A percentile compares a stretch with the other conserved stretches of the same genome.
Conservation (phyloP, 2,113 vertebrate species). For the Irena cyanogastra region DNA sequence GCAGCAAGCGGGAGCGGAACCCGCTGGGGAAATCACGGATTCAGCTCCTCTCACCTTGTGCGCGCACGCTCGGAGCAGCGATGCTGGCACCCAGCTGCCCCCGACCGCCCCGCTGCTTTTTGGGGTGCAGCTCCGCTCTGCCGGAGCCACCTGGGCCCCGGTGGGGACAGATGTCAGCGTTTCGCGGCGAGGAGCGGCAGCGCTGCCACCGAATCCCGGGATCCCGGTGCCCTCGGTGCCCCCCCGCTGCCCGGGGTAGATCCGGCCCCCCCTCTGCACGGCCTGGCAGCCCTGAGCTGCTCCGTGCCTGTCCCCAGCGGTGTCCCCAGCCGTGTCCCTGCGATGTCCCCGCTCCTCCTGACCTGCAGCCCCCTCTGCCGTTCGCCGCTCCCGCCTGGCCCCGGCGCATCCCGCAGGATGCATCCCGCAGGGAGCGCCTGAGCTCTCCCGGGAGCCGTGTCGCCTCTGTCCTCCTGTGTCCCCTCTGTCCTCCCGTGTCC, state of each 20-base stretch:
- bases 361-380: slow-evolving; percentile 66
- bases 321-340: neutral
- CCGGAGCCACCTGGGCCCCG: neutral
- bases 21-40: slow-evolving; percentile 71
- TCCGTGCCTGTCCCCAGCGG: neutral
- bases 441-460: neutral
- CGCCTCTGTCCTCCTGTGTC: neutral
- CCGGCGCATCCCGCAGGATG: neutral
- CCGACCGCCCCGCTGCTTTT: neutral
- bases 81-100: neutral
- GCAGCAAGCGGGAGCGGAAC: slow-evolving; percentile 65
- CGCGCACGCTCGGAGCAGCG: slow-evolving; percentile 25
- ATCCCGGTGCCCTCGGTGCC: neutral
- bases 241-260: neutral
- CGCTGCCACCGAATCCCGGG: fast-evolving
- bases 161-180: fast-evolving
- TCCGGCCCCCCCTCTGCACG: fast-evolving
- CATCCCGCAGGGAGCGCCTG: neutral
- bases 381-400: neutral
- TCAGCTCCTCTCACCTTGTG: slow-evolving; percentile 67
- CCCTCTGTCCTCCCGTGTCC: neutral
- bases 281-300: neutral
- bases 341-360: neutral
- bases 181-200: neutral
- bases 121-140: neutral